Conservation (phyloP, 2,113 vertebrate species). For the Centropristis striata region DNA sequence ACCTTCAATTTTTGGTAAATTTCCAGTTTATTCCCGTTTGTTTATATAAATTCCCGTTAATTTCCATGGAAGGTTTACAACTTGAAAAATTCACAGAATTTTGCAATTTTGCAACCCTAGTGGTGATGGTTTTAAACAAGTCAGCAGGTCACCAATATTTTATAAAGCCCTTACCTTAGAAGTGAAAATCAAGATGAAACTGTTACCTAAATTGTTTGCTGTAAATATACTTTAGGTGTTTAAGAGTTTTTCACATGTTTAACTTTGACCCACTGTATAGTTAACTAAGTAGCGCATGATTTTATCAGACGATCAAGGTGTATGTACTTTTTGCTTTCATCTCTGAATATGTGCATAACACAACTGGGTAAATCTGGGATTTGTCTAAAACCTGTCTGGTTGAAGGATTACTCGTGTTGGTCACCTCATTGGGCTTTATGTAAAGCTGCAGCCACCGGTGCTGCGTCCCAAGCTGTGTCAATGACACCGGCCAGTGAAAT, state of each 20-base stretch:
- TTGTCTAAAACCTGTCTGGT: constrained; percentile 26
- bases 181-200: neutral
- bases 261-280: neutral
- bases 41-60: no score
- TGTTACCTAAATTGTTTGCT: neutral
- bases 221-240: neutral
- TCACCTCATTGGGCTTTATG: neutral
- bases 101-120: no score
- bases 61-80: no score
- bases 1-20: no score
- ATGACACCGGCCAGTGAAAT: neutral
- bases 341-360: neutral
- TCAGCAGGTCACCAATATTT: neutral
- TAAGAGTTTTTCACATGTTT: neutral
- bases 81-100: no score
- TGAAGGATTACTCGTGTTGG: constrained; percentile 7
- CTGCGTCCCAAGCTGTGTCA: neutral
- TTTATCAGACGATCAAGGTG: neutral
- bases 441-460: constrained; percentile 1
- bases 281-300: neutral
- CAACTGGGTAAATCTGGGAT: constrained; percentile 17
- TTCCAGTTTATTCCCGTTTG: no score
- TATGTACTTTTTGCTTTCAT: constrained; percentile 13
- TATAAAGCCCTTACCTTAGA: neutral
- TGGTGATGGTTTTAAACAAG: neutral